A percentile compares a stretch with the other conserved stretches of the same genome.
Evolutionary conservation across 1,140 invertebrate species (phyloP).

Genomic region (Hermatobates lingyangjiaoensis): DNA sequence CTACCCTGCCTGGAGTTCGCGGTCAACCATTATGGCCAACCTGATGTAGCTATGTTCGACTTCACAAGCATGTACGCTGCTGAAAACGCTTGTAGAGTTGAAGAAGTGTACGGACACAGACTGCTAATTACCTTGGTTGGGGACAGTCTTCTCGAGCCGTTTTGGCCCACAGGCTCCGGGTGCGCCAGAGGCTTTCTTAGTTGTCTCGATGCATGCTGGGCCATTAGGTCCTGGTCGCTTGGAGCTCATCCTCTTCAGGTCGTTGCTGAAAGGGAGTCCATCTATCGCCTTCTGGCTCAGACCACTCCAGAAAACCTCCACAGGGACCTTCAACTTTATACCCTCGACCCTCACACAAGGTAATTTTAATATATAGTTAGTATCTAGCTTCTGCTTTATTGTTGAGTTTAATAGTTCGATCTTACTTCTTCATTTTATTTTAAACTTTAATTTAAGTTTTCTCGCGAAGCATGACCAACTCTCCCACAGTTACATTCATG

Average conservation of each 20-base stretch:
- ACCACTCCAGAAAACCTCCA: slow-evolving; percentile 90
- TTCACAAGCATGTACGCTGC: slow-evolving; percentile 98
- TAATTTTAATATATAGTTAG: too few species aligned
- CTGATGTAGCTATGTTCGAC: slow-evolving; percentile 98
- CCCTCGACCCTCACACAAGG: slow-evolving; percentile 72
- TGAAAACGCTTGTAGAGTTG: slow-evolving; percentile 72
- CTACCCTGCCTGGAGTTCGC: slow-evolving; percentile 85
- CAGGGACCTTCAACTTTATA: slow-evolving; percentile 72
- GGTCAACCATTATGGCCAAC: slow-evolving; percentile 92
- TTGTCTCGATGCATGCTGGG: slow-evolving; percentile 90
- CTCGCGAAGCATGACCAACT: too few species aligned
- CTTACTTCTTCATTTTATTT: too few species aligned
- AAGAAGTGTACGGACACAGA: slow-evolving; percentile 56
- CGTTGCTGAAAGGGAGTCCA: slow-evolving; percentile 83
- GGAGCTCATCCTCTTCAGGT: slow-evolving; percentile 55
- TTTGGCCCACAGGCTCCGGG: slow-evolving; percentile 96
- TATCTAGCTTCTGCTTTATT: too few species aligned
- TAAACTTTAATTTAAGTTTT: too few species aligned
- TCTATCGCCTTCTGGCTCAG: slow-evolving; percentile 57
- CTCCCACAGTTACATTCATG: too few species aligned
- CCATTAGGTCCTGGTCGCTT: slow-evolving; percentile 66
- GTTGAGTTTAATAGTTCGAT: too few species aligned
- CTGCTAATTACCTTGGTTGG: slow-evolving; percentile 81
- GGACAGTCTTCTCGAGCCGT: slow-evolving; percentile 90
- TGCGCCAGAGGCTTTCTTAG: slow-evolving; percentile 93